Evolutionary conservation across 2,113 vertebrate genomes (phyloP), one percentile per base, ranked within the genome.

Genomic region (Ancistrus triradiatus): DNA sequence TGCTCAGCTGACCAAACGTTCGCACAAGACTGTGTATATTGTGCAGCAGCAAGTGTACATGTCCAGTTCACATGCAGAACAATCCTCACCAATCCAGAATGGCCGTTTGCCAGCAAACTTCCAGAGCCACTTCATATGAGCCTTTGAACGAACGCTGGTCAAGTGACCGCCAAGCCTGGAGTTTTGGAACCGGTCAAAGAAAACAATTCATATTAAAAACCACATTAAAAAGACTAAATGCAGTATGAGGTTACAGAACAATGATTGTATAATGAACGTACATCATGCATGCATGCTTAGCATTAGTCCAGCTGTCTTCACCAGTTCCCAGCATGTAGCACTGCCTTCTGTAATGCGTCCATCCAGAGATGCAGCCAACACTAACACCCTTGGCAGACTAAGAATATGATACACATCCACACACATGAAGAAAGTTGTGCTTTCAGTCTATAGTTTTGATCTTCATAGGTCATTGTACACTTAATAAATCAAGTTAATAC

Each of bases 11-110:
- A n/a, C n/a, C n/a, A n/a, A n/a, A n/a, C n/a, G n/a, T n/a, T n/a
- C n/a, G n/a, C n/a, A n/a, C n/a, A n/a, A n/a, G n/a, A n/a, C n/a
- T n/a, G n/a, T n/a, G n/a, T n/a, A 1, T 13, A 1, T 40, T 11
- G 9, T 40, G 13, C 3, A 3, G 13, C 37, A 1, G 13, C 37
- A 40, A 3, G 1, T 13, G 13, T 1, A 40, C 13, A 33, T 7
- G 31, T 33, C 10, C 35, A 2, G 7, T 1, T 11, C 9, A 37
- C 9, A 17, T 25, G 7, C n/a, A n/a, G n/a, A n/a, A n/a, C n/a
- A n/a, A n/a, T 61, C 48, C 78, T 82, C 77, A 89, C 86, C 82
- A 35, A 85, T 88, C 84, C 79, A 83, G 72, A 92, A 86, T 0
- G 77, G 73, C 62, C 81, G 78, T 76, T 80, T 85, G 17, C 77